Conservation (phyloP, 2,888 invertebrate species). For the Ophion obscuratus region DNA sequence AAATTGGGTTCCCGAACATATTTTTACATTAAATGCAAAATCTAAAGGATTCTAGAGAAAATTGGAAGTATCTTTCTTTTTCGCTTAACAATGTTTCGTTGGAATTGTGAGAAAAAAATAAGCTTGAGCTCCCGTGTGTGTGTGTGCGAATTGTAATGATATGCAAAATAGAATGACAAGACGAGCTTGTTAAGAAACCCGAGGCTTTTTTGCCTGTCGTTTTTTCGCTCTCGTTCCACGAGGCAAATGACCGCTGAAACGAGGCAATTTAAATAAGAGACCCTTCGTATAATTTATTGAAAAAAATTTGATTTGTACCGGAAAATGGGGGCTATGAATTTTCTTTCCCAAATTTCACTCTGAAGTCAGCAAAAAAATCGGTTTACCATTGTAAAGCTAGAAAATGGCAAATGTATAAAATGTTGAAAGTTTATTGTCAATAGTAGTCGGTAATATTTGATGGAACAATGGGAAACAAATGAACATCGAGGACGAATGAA, state of each 20-base stretch:
- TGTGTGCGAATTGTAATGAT: neutral
- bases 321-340: neutral
- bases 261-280: neutral
- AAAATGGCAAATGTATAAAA: neutral
- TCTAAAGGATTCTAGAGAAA: neutral
- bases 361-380: neutral
- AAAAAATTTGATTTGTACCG: neutral
- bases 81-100: neutral
- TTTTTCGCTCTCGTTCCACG: neutral
- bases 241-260: neutral
- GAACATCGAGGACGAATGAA: neutral
- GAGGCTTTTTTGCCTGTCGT: neutral
- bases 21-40: neutral
- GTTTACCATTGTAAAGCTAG: neutral
- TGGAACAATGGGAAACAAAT: neutral
- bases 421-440: neutral
- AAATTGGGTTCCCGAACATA: too few species aligned
- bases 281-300: neutral
- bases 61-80: neutral
- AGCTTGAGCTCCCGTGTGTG: neutral
- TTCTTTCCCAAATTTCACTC: neutral
- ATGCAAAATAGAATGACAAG: slow-evolving; percentile 4
- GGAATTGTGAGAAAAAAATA: neutral
- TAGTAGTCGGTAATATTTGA: neutral
- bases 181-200: neutral